Evolutionary conservation across 2,888 invertebrate genomes (phyloP), one percentile per base, ranked within the genome.

Genomic region (Subacronicta megacephala): DNA sequence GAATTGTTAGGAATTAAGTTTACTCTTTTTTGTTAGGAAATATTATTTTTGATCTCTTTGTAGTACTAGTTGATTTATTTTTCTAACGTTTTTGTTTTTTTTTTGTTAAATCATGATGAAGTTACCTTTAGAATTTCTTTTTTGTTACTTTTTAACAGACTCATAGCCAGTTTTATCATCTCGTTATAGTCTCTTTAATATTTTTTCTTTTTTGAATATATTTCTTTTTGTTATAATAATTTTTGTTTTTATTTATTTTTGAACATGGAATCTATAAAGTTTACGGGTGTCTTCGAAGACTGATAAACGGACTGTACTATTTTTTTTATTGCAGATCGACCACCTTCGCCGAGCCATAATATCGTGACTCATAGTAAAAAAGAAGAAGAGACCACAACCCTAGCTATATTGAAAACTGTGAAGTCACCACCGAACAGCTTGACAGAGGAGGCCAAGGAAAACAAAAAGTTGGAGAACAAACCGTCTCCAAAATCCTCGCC

Each of bases 301-400:
- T 64, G 72, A 72, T 76, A 86, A 75, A 77, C 78, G 81, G 83
- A 89, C 85, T 89, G 85, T 88, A 89, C 78, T 80, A 26, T 26
- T 37, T 81, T 88, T 89, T 88, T 85, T 81, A 82, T 93, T 93
- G 74, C 93, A 93, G 93, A 85, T 86, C 80, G 76, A 69, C 85
- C 81, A 80, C 62, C 83, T 57, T 70, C 86, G 79, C 81, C 80
- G 56, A 72, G 83, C 68, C 83, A 86, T 73, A 85, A 83, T 84
- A 88, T 92, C 80, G 83, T 92, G 82, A 92, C 93, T 61, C 87
- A 89, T 65, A 91, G 89, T 84, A 92, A 89, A 87, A 89, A 87
- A 75, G 77, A 82, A 44, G 80, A 78, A 62, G 90, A 90, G 68
- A 82, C 84, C 43, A 89, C 90, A 49, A 90, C 90, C 17, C 81